phyloP scores from a whole-genome alignment of 2,113 vertebrate genomes.

The Sorex araneus region DNA sequence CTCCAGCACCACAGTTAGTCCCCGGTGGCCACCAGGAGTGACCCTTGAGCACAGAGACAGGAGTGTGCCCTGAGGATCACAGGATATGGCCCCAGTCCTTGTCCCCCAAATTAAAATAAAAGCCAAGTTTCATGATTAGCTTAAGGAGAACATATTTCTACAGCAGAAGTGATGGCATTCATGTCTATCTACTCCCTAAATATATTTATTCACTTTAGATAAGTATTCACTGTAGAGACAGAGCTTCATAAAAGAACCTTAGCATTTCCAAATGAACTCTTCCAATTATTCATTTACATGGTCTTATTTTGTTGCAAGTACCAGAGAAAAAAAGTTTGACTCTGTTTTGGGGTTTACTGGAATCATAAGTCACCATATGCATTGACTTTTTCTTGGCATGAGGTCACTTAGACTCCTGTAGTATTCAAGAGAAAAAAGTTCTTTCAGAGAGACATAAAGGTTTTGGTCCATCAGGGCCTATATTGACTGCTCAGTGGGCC shows the following conservation, averaged over 20 bases:
- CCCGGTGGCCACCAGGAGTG: no score
- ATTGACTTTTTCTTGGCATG: constrained; percentile 11
- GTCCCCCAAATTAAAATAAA: background rate
- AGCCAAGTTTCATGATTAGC: background rate
- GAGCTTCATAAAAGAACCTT: background rate
- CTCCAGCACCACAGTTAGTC: no score
- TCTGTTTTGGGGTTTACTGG: background rate
- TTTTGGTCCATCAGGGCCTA: fast-evolving
- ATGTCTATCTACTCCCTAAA: background rate
- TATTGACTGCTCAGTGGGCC: background rate
- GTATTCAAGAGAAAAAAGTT: constrained; percentile 36
- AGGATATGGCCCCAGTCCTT: background rate
- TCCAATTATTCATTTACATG: background rate
- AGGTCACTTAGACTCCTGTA: background rate
- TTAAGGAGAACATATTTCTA: background rate
- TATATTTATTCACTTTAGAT: background rate
- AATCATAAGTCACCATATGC: background rate
- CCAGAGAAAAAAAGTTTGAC: background rate
- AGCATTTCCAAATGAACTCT: background rate
- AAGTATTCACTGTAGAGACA: background rate
- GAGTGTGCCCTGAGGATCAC: no score
- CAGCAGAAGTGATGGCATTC: background rate
- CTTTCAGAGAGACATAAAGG: background rate
- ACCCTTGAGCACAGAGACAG: no score
- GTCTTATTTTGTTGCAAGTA: background rate